Base-by-base conservation (phyloP, 2,888 invertebrate genomes). In the Drosophila leonis region DNA sequence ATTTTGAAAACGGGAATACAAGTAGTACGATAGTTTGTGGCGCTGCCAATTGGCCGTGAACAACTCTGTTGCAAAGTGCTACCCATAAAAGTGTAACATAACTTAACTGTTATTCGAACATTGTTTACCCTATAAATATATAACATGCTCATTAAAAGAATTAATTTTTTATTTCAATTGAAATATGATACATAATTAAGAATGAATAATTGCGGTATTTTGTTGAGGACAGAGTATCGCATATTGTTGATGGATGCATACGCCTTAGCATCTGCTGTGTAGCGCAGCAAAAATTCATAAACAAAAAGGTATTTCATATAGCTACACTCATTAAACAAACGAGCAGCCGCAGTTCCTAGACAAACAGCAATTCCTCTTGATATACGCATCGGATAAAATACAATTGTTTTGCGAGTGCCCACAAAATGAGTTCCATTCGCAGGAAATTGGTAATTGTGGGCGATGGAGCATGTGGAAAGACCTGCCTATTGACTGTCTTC, bases 401-500 rank as follows among this genome's bases (percentile, higher is more conserved):
- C 6, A 41, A 20, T 46, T 49, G 8, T 20, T 9, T n/a, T 18
- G n/a, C 8, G 9, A n/a, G 29, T 41, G 20, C 13, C 29, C 24
- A 6, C 0, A 20, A 15, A 55, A 57, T 97, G 97, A 97, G 98
- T 94, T 97, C 98, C 94, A 98, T 98, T 94, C 96, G 98, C 93
- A 98, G 98, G 95, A 98, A 98, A 95, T 95, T 98, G 94, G 98
- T 98, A 92, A 97, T 98, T 94, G 98, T 98, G 92, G 98, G 98
- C 93, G 99, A 99, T 94, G 99, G 99, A 94, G 98, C 98, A 92
- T 99, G 99, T 94, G 99, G 99, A 94, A 99, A 99, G 95, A 99
- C 98, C 90, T 99, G 98, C 94, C 95, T 99, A 88, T 95, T 99
- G 93, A 98, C 98, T 94, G 98, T 98, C 92, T 99, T 99, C 95